A percentile compares a stretch with the other conserved stretches of the same genome.
Conservation (phyloP, 2,113 vertebrate species). For the Oplegnathus fasciatus region DNA sequence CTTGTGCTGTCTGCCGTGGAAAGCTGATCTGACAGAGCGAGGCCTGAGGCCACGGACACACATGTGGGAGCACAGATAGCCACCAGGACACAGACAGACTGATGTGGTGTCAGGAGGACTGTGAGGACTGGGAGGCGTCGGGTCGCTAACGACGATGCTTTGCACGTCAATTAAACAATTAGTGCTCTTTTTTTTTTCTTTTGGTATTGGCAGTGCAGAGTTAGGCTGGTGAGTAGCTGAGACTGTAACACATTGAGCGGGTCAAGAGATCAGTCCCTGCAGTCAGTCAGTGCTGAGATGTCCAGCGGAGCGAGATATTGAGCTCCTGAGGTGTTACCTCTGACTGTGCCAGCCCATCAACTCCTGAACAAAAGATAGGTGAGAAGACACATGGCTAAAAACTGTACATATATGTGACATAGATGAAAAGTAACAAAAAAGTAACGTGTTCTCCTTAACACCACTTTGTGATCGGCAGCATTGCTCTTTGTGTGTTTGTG, state of each 20-base stretch:
- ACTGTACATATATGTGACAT: not conserved
- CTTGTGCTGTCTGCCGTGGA: slow-evolving; percentile 79
- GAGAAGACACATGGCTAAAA: not conserved
- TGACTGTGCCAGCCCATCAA: not conserved
- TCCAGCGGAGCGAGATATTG: not conserved
- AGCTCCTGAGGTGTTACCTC: slow-evolving; percentile 6
- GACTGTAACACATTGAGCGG: not conserved
- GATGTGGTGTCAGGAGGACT: slow-evolving; percentile 24
- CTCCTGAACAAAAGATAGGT: not conserved
- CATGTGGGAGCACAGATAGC: slow-evolving; percentile 42
- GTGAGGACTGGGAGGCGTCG: slow-evolving; percentile 20
- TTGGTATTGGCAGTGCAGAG: not conserved
- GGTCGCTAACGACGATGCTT: slow-evolving; percentile 25
- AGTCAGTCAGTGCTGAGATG: not conserved
- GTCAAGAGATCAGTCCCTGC: slow-evolving; percentile 19
- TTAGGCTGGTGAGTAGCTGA: not conserved
- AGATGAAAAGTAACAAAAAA: not conserved
- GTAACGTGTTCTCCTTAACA: not conserved
- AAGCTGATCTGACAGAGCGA: slow-evolving; percentile 79
- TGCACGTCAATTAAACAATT: slow-evolving; percentile 55
- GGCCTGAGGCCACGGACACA: slow-evolving; percentile 58
- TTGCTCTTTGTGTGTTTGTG: not conserved
- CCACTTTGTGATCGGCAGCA: not conserved
- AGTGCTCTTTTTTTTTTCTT: not conserved
- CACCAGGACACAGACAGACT: slow-evolving; percentile 36